Percentiles rank a stretch among this genome's conserved stretches.
Conservation (phyloP, 2,888 invertebrate genomes). For the Pteria penguin region DNA sequence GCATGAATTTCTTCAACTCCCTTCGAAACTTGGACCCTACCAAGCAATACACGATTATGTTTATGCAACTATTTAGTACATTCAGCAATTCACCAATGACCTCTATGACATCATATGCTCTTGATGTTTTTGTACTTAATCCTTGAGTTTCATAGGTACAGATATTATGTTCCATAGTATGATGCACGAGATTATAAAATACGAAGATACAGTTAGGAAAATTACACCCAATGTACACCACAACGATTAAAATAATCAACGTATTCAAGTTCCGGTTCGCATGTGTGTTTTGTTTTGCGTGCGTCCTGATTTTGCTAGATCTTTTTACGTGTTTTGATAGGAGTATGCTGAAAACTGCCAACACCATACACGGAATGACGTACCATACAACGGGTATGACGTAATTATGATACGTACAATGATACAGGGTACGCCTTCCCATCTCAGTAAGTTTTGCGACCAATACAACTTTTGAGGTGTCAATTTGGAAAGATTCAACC, state of each 20-base stretch:
- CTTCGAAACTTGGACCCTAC: constrained; percentile 57
- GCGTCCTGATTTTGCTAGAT: constrained; percentile 56
- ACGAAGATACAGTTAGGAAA: constrained; percentile 58
- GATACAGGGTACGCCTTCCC: constrained; percentile 48
- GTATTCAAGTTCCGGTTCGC: constrained; percentile 56
- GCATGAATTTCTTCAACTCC: constrained; percentile 49
- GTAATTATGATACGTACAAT: constrained; percentile 56
- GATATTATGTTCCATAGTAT: constrained; percentile 39
- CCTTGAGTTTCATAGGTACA: constrained; percentile 50
- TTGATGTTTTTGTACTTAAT: constrained; percentile 37
- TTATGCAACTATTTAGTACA: constrained; percentile 61
- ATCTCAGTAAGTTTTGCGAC: constrained; percentile 45
- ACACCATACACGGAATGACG: constrained; percentile 53
- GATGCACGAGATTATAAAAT: constrained; percentile 51
- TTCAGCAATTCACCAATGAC: constrained; percentile 55
- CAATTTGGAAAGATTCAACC: constrained; percentile 39
- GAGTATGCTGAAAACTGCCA: constrained; percentile 52
- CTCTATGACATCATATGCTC: constrained; percentile 41
- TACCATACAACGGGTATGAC: constrained; percentile 62
- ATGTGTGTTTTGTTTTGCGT: constrained; percentile 44
- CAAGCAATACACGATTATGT: constrained; percentile 60
- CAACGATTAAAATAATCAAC: constrained; percentile 57
- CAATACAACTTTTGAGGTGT: constrained; percentile 30
- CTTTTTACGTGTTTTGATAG: constrained; percentile 53
- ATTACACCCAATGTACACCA: constrained; percentile 58